phyloP scores from a whole-genome alignment of 2,113 vertebrate species.

The Heptranchias perlo region DNA sequence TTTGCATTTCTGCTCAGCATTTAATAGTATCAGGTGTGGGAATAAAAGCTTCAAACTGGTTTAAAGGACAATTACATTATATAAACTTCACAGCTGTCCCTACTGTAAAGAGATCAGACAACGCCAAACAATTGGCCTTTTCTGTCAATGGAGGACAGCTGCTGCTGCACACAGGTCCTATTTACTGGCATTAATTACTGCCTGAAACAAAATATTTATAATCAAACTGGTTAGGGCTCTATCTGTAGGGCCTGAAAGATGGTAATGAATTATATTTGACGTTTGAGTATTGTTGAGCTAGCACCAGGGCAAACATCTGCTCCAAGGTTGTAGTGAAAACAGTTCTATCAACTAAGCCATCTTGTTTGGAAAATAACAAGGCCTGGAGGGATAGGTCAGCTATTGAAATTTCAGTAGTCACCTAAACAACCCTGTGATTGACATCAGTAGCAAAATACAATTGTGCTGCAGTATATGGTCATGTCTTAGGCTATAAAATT shows the following conservation, averaged over 20 bases:
- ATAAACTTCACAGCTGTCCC: slow-evolving; percentile 36
- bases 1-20: background rate
- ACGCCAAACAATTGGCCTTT: slow-evolving; percentile 47
- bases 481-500: background rate
- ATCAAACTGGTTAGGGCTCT: slow-evolving; percentile 48
- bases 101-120: slow-evolving; percentile 49
- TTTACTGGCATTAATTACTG: slow-evolving; percentile 57
- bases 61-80: slow-evolving; percentile 10
- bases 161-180: slow-evolving; percentile 45
- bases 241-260: slow-evolving; percentile 47
- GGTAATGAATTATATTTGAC: slow-evolving; percentile 54
- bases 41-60: slow-evolving; percentile 31
- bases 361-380: slow-evolving; percentile 56
- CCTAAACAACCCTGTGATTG: background rate
- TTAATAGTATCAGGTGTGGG: slow-evolving; percentile 2
- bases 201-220: slow-evolving; percentile 53
- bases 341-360: slow-evolving; percentile 50
- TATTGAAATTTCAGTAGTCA: slow-evolving; percentile 40
- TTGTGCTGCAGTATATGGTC: background rate
- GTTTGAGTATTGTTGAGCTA: slow-evolving; percentile 49
- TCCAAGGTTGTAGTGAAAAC: slow-evolving; percentile 53
- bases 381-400: slow-evolving; percentile 45
- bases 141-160: slow-evolving; percentile 50
- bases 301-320: slow-evolving; percentile 64
- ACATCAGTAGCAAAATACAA: background rate